phyloP scores from a whole-genome alignment of 2,888 invertebrate species.

The Drosophila neonasuta region DNA sequence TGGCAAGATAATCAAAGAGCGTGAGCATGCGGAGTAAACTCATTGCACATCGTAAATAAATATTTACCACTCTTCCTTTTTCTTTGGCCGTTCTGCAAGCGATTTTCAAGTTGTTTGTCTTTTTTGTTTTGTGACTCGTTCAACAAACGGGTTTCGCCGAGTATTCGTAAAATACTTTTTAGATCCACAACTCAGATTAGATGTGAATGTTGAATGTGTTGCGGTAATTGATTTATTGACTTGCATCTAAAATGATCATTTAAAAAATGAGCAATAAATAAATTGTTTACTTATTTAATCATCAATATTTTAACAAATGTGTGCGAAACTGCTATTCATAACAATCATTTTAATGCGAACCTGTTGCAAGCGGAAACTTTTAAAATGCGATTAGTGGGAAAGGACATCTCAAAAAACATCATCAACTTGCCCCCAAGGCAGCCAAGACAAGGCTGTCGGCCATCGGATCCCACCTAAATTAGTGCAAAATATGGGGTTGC shows the following conservation, averaged over 20 bases:
- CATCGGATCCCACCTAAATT: slow-evolving; percentile 30
- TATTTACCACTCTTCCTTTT: slow-evolving; percentile 40
- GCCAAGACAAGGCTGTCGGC: slow-evolving; percentile 1
- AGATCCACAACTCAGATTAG: slow-evolving; percentile 1
- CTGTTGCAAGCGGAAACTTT: slow-evolving; percentile 22
- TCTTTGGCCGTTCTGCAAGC: slow-evolving; percentile 2
- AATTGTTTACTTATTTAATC: too few relatives aligned
- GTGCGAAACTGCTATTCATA: too few relatives aligned
- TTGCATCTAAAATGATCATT: background rate
- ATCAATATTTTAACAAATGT: too few relatives aligned
- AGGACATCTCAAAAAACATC: slow-evolving; percentile 21
- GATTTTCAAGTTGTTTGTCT: slow-evolving; percentile 8
- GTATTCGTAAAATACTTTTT: slow-evolving; percentile 36
- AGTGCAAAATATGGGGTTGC: slow-evolving; percentile 5
- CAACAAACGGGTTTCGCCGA: slow-evolving; percentile 52
- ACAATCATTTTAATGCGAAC: too few relatives aligned
- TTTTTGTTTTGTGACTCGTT: background rate
- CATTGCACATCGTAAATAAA: slow-evolving; percentile 56
- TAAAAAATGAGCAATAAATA: background rate
- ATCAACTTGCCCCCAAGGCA: slow-evolving; percentile 4
- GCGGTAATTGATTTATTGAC: background rate
- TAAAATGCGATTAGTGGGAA: slow-evolving; percentile 50
- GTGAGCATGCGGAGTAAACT: slow-evolving; percentile 10
- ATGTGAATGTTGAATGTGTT: background rate
- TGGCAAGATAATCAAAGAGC: background rate